Percentiles rank a stretch among this genome's conserved stretches.
These are phyloP conservation scores for Palythoa caribaeorum DNA, from an alignment of 92 coral and sea anemone species.

Conservation along the genomic window DNA sequence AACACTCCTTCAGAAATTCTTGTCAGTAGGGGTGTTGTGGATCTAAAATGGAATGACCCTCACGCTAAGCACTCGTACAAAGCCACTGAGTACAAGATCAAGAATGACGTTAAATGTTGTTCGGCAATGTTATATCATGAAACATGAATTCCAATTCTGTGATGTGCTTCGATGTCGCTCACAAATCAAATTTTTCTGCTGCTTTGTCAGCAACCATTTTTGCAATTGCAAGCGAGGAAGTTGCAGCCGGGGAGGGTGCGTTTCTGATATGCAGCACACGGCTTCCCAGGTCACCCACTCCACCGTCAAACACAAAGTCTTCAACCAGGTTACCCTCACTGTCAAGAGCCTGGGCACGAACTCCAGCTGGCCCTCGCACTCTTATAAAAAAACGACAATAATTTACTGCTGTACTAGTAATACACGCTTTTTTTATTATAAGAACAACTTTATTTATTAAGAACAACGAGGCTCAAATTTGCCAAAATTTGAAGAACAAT, in stretches of 20 bases:
- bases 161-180: background rate
- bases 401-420: background rate
- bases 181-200: slow-evolving; percentile 74
- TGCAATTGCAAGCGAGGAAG: slow-evolving; percentile 94
- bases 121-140: background rate
- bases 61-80: no score
- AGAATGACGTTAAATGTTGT: background rate
- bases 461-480: no score
- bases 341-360: slow-evolving; percentile 99
- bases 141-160: background rate
- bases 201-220: slow-evolving; percentile 89
- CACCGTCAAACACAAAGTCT: slow-evolving; percentile 96
- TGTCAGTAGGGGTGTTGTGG: no score
- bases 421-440: background rate
- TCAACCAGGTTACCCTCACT: slow-evolving; percentile 91
- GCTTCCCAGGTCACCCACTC: slow-evolving; percentile 85
- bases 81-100: no score
- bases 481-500: no score
- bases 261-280: slow-evolving; percentile 94
- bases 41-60: no score
- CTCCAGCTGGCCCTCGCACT: slow-evolving; percentile 89
- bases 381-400: slow-evolving; percentile 1
- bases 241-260: slow-evolving; percentile 99
- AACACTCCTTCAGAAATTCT: no score
- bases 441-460: no score